Evolutionary conservation across 2,888 invertebrate genomes (phyloP), one percentile per base, ranked within the genome.

Genomic region (Pycnomerus fuliginosus): DNA sequence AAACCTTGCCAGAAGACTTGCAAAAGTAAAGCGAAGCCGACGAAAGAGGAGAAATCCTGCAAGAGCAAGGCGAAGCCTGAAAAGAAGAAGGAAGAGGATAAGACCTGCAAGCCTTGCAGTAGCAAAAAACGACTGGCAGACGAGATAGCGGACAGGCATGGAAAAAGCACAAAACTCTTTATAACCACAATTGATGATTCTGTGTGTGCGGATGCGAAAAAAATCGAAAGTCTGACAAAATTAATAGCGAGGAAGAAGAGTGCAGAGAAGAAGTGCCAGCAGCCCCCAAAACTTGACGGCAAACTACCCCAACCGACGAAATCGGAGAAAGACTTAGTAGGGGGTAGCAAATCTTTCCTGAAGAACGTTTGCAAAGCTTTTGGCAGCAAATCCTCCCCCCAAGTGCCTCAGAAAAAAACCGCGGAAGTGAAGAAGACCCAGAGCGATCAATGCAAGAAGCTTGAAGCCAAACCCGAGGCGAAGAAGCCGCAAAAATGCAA

Each of bases 111-210:
- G 13, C 27, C 34, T 3, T 41, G 41, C 13, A 14, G 14, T 7
- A 41, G 33, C 11, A 40, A 40, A 25, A 40, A 32, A 30, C 29
- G 16, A 16, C 20, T 20, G 20, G 31, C 31, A 16, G 30, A 5
- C 2, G 10, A 23, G 22, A 23, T 23, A 33, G 33, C 3, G n/a
- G 34, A 20, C 20, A 8, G 20, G 20, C n/a, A n/a, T n/a, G n/a
- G n/a, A n/a, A n/a, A n/a, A 31, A 30, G 20, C 27, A 38, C 8
- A 22, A 38, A 30, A 3, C 17, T 20, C 13, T n/a, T 2, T 16
- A 16, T 10, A 5, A 12, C 2, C 24, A 17, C 3, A 14, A 16
- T 24, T 16, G n/a, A 23, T n/a, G n/a, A n/a, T n/a, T n/a, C n/a
- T n/a, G n/a, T n/a, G n/a, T n/a, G n/a, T n/a, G n/a, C n/a, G 20